Percentiles rank a stretch among this genome's conserved stretches.
These are phyloP conservation scores for Drosophila orosa DNA, from an alignment of 1,140 invertebrate genomes.

Conservation along the genomic window DNA sequence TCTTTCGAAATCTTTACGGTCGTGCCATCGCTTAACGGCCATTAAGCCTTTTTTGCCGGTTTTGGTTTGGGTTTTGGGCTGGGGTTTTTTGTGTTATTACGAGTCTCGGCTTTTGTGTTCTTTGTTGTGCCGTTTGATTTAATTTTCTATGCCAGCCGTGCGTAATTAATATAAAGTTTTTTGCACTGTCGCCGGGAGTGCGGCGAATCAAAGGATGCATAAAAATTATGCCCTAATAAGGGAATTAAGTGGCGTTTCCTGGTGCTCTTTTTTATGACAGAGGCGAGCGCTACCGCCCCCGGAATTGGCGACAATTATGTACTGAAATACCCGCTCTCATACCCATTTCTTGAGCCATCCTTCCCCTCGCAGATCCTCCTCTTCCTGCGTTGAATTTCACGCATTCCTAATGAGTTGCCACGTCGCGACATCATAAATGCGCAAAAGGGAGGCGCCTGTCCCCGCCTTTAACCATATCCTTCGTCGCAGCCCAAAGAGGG, in stretches of 20 bases:
- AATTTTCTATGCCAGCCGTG: constrained; percentile 60
- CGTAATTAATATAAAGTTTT: constrained; percentile 56
- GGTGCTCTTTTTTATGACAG: constrained; percentile 12
- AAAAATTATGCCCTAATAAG: constrained; percentile 47
- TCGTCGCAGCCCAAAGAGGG: not conserved
- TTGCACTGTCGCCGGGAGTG: constrained; percentile 27
- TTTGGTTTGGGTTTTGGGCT: not conserved
- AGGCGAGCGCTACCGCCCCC: constrained; percentile 7
- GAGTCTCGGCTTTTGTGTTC: constrained; percentile 23
- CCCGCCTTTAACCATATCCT: constrained; percentile 2
- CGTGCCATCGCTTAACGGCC: constrained; percentile 62
- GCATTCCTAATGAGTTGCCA: constrained; percentile 67
- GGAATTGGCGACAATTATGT: constrained; percentile 38
- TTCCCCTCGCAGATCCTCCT: not conserved
- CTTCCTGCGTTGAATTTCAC: constrained; percentile 56
- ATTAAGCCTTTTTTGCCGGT: constrained; percentile 64
- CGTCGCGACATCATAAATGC: constrained; percentile 62
- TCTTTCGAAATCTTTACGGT: constrained; percentile 45
- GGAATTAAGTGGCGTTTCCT: constrained; percentile 40
- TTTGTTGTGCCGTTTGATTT: constrained; percentile 62
- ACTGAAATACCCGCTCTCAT: constrained; percentile 4
- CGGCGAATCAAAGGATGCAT: constrained; percentile 53
- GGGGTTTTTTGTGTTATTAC: constrained; percentile 23
- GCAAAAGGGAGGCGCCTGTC: not conserved
- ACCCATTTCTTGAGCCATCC: too few relatives aligned